Conservation (phyloP, 2,888 invertebrate genomes). For the Tiphia femorata region DNA sequence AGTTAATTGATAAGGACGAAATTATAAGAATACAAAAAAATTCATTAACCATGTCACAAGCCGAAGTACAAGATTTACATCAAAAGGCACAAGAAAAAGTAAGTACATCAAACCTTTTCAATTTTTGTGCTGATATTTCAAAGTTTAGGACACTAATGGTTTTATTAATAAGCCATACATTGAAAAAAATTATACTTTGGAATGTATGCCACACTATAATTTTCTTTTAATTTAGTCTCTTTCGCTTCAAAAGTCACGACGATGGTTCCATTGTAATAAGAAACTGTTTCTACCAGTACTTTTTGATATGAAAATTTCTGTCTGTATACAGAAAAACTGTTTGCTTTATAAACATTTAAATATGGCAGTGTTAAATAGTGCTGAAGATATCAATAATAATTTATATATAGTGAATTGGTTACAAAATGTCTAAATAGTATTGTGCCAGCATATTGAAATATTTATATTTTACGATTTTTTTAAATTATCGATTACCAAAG, state of each 20-base stretch:
- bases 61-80: constrained; percentile 59
- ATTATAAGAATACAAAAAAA: constrained; percentile 63
- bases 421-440: neutral
- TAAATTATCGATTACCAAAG: constrained; percentile 28
- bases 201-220: no score
- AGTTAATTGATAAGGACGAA: constrained; percentile 62
- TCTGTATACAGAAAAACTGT: neutral
- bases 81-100: constrained; percentile 62
- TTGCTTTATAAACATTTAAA: neutral
- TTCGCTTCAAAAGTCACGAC: no score
- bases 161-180: neutral
- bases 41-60: constrained; percentile 59
- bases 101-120: constrained; percentile 14
- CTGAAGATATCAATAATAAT: neutral
- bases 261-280: no score
- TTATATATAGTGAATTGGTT: neutral
- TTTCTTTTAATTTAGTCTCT: no score
- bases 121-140: neutral
- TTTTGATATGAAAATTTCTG: constrained; percentile 4
- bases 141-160: neutral
- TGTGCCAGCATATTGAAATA: neutral
- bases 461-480: constrained; percentile 8
- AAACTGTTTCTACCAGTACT: neutral
- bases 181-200: no score
- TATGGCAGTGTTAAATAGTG: neutral